A percentile compares a stretch with the other conserved stretches of the same genome.
Evolutionary conservation across 37 sponge, comb jelly and placozoan species (phyloP).

Genomic region (Axinella damicornis): DNA sequence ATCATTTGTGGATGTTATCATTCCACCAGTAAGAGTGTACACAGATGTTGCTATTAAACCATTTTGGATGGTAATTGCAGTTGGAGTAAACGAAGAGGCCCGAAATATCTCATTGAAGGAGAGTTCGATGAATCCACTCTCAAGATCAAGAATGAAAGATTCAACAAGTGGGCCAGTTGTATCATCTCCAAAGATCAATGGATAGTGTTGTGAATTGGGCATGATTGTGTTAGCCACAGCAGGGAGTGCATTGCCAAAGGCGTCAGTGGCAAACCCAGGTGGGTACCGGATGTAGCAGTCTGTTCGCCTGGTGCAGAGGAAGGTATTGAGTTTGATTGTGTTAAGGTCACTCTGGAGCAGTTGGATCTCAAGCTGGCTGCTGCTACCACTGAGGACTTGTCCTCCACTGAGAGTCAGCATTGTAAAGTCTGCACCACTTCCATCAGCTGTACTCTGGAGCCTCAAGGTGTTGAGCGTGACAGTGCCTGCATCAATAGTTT

Average conservation of each 20-base stretch:
- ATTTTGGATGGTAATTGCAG: constrained; percentile 69
- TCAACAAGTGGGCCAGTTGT: constrained; percentile 74
- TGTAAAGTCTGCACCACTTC: constrained; percentile 54
- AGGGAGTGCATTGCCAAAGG: constrained; percentile 69
- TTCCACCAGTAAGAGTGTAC: constrained; percentile 75
- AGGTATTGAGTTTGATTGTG: constrained; percentile 62
- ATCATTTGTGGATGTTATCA: constrained; percentile 24
- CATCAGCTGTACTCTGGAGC: constrained; percentile 71
- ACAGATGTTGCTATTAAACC: constrained; percentile 37
- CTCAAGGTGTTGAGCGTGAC: constrained; percentile 60
- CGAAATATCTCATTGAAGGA: constrained; percentile 78
- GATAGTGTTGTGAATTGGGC: constrained; percentile 57
- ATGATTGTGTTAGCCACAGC: constrained; percentile 63
- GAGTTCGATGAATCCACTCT: constrained; percentile 58
- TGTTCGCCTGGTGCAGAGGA: constrained; percentile 63
- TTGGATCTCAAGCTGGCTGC: constrained; percentile 67
- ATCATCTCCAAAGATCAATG: constrained; percentile 63
- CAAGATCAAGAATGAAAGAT: constrained; percentile 81
- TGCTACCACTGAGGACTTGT: constrained; percentile 61
- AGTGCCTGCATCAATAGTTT: constrained; percentile 68
- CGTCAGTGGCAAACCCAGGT: constrained; percentile 63
- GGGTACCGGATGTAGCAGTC: constrained; percentile 85
- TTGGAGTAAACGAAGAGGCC: constrained; percentile 21
- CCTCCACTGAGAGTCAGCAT: constrained; percentile 70
- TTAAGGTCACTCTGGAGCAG: constrained; percentile 72